Percentiles rank a stretch among this genome's conserved stretches.
phyloP scores from a whole-genome alignment of 1,140 invertebrate species.

The Drosophila bipectinata region DNA sequence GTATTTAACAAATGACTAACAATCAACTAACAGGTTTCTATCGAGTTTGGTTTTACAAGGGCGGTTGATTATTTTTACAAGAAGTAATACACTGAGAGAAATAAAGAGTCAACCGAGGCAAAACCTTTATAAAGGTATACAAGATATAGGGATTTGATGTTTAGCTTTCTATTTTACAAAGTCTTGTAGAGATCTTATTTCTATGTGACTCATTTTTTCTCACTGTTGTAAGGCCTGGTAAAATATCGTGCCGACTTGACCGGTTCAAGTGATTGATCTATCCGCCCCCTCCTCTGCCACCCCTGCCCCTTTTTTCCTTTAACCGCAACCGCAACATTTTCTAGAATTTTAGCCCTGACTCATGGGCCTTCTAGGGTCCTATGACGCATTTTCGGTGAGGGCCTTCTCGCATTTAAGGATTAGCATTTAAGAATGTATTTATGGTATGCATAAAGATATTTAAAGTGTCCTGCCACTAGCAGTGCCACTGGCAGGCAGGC shows the following conservation, averaged over 20 bases:
- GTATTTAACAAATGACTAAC: constrained; percentile 33
- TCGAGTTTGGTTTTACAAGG: constrained; percentile 33
- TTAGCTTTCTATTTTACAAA: too few species aligned
- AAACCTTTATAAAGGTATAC: too few species aligned
- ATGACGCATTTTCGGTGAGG: constrained; percentile 23
- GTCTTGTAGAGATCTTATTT: not conserved
- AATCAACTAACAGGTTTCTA: constrained; percentile 38
- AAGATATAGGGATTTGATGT: not conserved
- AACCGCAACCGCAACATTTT: constrained; percentile 43
- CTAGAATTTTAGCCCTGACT: constrained; percentile 22
- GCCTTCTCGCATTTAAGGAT: constrained; percentile 46
- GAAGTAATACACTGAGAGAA: not conserved
- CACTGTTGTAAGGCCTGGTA: not conserved
- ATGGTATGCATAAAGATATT: constrained; percentile 71
- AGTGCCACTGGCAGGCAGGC: constrained; percentile 18
- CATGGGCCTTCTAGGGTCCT: constrained; percentile 7
- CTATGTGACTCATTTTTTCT: not conserved
- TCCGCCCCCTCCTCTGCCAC: not conserved
- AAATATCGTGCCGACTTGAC: constrained; percentile 22
- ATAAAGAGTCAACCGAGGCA: not conserved
- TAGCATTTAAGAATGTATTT: constrained; percentile 68
- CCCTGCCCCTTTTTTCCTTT: not conserved
- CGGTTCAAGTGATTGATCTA: constrained; percentile 35
- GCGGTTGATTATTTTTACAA: constrained; percentile 8
- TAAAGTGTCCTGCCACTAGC: constrained; percentile 46